These are phyloP conservation scores for Malacoctenus gilli DNA, from an alignment of 2,797 vertebrate genomes.

Conservation along the genomic window DNA sequence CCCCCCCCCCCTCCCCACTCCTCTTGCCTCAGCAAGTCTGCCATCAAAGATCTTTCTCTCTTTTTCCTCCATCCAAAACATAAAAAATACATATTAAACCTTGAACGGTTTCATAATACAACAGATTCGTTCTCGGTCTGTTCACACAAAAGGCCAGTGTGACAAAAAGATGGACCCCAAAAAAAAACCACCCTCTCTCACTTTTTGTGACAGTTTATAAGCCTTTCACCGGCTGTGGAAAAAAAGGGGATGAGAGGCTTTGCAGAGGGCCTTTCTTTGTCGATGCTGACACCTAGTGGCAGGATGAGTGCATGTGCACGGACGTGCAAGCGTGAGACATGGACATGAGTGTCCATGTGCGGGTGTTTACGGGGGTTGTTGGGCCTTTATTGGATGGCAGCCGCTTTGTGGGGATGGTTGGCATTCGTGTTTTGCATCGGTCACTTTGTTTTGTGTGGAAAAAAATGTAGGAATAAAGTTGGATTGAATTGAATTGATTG, in stretches of 20 bases:
- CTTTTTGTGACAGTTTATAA: conserved; percentile 21
- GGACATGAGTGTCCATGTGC: too few species aligned
- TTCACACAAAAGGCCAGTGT: conserved; percentile 15
- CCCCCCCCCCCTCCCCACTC: too few species aligned
- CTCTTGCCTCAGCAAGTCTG: conserved; percentile 34
- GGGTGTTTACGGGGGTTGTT: too few species aligned
- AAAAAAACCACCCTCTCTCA: conserved; percentile 38
- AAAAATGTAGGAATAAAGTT: too few species aligned
- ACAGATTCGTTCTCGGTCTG: conserved; percentile 4
- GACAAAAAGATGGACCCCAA: conserved; percentile 4
- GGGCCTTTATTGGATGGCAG: too few species aligned
- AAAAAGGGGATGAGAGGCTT: conserved; percentile 46
- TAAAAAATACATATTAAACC: conserved; percentile 22
- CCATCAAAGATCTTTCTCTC: conserved; percentile 21
- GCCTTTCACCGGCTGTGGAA: conserved; percentile 22
- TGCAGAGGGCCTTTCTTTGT: conserved; percentile 53
- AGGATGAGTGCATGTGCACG: too few species aligned
- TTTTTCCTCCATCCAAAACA: conserved; percentile 10
- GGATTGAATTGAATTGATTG: too few species aligned
- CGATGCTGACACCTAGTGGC: conserved; percentile 76
- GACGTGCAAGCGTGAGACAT: too few species aligned
- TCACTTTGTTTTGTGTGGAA: too few species aligned
- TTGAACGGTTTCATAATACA: conserved; percentile 6
- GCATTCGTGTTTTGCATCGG: too few species aligned
- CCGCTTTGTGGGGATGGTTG: too few species aligned